These are phyloP conservation scores for Formica aserva DNA, from an alignment of 2,888 invertebrate species.

Conservation along the genomic window DNA sequence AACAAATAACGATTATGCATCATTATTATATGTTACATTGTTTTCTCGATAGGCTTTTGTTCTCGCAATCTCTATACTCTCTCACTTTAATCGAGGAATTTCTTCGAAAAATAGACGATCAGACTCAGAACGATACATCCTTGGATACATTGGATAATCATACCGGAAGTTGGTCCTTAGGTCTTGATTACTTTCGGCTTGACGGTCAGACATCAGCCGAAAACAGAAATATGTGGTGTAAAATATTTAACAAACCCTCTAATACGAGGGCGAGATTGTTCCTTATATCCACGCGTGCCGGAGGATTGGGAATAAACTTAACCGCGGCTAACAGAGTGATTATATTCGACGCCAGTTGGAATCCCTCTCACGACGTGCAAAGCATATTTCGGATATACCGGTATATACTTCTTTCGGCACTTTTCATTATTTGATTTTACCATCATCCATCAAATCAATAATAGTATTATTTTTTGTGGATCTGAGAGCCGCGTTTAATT, in stretches of 20 bases:
- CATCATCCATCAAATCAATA: not conserved
- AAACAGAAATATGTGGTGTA: constrained; percentile 94
- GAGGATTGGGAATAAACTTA: constrained; percentile 98
- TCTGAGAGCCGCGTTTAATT: no score
- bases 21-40: not conserved
- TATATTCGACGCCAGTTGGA: constrained; percentile 99
- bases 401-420: constrained; percentile 48
- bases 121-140: constrained; percentile 88
- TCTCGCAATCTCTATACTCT: constrained; percentile 98
- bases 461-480: no score
- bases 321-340: constrained; percentile 98
- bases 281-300: constrained; percentile 98
- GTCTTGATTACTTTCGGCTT: constrained; percentile 95
- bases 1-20: not conserved
- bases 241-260: constrained; percentile 93
- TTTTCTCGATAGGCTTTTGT: constrained; percentile 90
- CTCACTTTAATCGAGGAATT: constrained; percentile 97
- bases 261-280: constrained; percentile 95
- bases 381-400: constrained; percentile 98
- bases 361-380: constrained; percentile 99
- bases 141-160: constrained; percentile 87
- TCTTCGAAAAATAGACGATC: constrained; percentile 92
- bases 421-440: not conserved
- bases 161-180: constrained; percentile 91
- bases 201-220: constrained; percentile 97